Base-by-base conservation (phyloP, 2,797 vertebrate species). In the Crenichthys baileyi region DNA sequence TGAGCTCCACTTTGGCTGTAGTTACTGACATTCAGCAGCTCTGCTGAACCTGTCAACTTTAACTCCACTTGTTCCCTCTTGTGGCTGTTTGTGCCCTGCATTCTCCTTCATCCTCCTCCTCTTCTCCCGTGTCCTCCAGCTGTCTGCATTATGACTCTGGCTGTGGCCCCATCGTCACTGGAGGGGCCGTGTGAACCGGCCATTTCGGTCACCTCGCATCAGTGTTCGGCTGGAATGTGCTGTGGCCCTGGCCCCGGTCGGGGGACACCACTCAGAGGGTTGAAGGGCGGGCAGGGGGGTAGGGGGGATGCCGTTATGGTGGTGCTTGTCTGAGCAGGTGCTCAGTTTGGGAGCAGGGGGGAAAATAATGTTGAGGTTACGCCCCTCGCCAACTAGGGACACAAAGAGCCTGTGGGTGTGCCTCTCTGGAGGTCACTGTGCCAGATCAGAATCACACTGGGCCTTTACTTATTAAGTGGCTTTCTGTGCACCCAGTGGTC, bases 151-250 rank as follows among this genome's bases (percentile, higher is more conserved):
- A 80, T 74, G 50, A 74, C 85, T 83, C 83, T 89, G 91, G 87
- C 92, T 72, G 85, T 18, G 56, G 86, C 91, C 87, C 88, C 85
- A 65, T 79, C 68, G 63, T 88, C 87, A 90, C 93, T 92, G 89
- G 77, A 89, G 93, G 92, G 93, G 92, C 89, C 85, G 88, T 92
- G 94, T 92, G 94, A 94, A 94, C 80, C 83, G 85, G 83, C 88
- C 90, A 78, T 87, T 88, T 81, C 88, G 94, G 95, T 95, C 95
- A 94, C 90, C 91, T 93, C 91, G 93, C 94, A 96, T 96, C 93
- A 96, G 90, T 85, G 92, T 93, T 91, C 91, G 88, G 76, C 88
- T 81, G 93, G 92, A 95, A 95, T 95, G 93, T 24, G 79, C 88
- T 82, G 83, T 79, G 91, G 90, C 85, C 90, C 87, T 58, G 85